Evolutionary conservation across 2,797 vertebrate genomes (phyloP), one percentile per base, ranked within the genome.

Genomic region (Diceros bicornis): DNA sequence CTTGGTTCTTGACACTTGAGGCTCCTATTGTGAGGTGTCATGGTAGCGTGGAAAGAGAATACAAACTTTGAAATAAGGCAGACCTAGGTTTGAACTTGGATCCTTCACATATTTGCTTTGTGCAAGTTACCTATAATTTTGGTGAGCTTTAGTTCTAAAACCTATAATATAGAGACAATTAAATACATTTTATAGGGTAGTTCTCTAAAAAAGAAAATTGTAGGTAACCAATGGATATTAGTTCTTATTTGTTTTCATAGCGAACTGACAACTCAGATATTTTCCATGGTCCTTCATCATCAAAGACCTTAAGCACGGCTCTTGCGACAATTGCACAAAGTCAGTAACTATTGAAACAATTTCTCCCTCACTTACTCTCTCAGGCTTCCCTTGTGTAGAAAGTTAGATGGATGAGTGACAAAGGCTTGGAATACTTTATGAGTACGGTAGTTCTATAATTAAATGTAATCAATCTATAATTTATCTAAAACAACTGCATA

Each of bases 381-480:
- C 25, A 25, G 1, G 13, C 6, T 71, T 95, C 41, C 52, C 64
- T 78, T 81, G n/a, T 71, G 8, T 41, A 85, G 13, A 66, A 55
- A 87, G 20, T 52, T 72, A 57, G 27, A 88, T 88, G 71, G 41
- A 57, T 88, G 61, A 85, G 21, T 88, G 84, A 52, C 71, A 95
- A 92, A 92, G 20, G 10, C 61, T 89, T 82, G 27, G 44, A 47
- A 84, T 74, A 29, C 29, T 77, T 52, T 79, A 64, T 75, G 52
- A 72, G 12, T 87, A 50, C 69, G 61, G 61, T 92, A 82, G 29
- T 41, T 96, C 96, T 96, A 14, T 97, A 97, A 98, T 98, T 95
- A 98, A 98, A 90, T 95, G 27, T 84, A 97, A 97, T 98, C 52
- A 77, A 91, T 84, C 32, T 29, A 37, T 98, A 98, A 95, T 97